Percentiles rank a stretch among this genome's conserved stretches.
Conservation (phyloP, 2,113 vertebrate species). For the Abramis brama region DNA sequence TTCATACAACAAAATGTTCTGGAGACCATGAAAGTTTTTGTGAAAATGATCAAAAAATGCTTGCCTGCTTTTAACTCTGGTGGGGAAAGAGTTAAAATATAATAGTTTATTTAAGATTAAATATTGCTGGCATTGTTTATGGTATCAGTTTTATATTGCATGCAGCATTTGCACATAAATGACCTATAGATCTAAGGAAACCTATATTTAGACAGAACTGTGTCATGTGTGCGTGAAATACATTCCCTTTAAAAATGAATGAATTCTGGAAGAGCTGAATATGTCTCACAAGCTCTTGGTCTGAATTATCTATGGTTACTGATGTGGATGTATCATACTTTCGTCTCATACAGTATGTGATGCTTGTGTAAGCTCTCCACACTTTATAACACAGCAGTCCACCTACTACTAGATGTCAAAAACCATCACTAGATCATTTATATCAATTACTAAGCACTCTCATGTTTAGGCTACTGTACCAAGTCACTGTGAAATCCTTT, state of each 20-base stretch:
- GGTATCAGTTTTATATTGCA: neutral
- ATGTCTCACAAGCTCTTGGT: slow-evolving; percentile 23
- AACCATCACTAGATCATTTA: neutral
- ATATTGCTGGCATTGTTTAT: neutral
- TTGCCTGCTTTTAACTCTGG: too few species aligned
- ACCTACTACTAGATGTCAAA: neutral
- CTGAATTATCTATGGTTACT: neutral
- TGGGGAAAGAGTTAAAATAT: too few species aligned
- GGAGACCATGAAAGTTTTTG: too few species aligned
- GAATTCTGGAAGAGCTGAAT: slow-evolving; percentile 6
- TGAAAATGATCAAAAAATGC: too few species aligned
- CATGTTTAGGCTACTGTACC: neutral
- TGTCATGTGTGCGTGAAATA: neutral
- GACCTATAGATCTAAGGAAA: neutral
- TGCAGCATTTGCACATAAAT: too few species aligned
- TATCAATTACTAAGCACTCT: slow-evolving; percentile 25
- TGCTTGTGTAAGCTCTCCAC: neutral
- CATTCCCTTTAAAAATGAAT: slow-evolving; percentile 1
- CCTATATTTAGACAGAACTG: neutral
- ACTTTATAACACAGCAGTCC: neutral
- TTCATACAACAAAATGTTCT: too few species aligned
- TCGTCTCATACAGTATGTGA: neutral
- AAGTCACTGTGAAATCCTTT: neutral
- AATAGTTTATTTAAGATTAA: too few species aligned
- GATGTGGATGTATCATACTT: neutral